Evolutionary conservation across 2,888 invertebrate species (phyloP), one percentile per base, ranked within the genome.

Genomic region (Crepidodera aurea): DNA sequence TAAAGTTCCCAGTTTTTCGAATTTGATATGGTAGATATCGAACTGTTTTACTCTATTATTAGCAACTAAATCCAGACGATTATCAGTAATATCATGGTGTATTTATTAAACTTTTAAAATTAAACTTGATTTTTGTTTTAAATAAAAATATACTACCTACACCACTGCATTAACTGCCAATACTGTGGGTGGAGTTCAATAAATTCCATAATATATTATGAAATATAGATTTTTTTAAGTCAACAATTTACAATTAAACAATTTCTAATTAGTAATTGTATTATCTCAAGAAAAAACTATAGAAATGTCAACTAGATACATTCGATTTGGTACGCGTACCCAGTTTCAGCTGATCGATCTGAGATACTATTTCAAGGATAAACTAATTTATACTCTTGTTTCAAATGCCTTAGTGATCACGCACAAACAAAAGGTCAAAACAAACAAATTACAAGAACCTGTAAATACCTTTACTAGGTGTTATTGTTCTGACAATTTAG

Each of bases 141-240:
- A n/a, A n/a, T n/a, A n/a, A n/a, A n/a, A n/a, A n/a, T n/a, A n/a
- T n/a, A n/a, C n/a, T n/a, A n/a, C n/a, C n/a, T n/a, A n/a, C n/a
- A n/a, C n/a, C n/a, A n/a, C n/a, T n/a, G n/a, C n/a, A n/a, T n/a
- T n/a, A 5, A 2, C 2, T 29, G 25, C n/a, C 19, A 37, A 37
- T 40, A 39, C 1, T 15, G 39, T 53, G 13, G 37, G 39, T 39
- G 40, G 25, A 53, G 37, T 53, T 29, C 29, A 29, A 29, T 29
- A 29, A 2, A 29, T 29, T 8, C 6, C 10, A 8, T 10, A 29
- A 5, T 29, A 2, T 29, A 29, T 29, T 8, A 29, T 8, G 4
- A 2, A 29, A 8, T n/a, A 29, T 2, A 8, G 2, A 5, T 29
- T 29, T 29, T 29, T 29, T 29, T 4, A 10, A 8, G 29, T 29